These are phyloP conservation scores for Piscicola geometra DNA, from an alignment of 2,888 invertebrate genomes.

Conservation along the genomic window DNA sequence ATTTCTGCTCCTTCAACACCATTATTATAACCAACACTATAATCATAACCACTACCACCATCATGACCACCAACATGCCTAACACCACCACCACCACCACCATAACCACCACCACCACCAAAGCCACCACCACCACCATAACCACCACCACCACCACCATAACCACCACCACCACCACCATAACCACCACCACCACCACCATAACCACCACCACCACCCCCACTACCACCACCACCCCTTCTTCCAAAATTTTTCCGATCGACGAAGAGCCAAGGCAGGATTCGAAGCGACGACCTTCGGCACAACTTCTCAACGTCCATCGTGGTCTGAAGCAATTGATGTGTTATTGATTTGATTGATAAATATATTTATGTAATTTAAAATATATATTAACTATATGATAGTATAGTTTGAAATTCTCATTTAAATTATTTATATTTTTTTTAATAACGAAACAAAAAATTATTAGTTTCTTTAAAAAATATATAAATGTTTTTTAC, in stretches of 20 bases:
- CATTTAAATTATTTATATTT: too few relatives aligned
- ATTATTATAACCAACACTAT: too few relatives aligned
- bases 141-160: background rate
- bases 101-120: background rate
- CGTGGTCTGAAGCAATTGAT: background rate
- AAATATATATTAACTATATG: too few relatives aligned
- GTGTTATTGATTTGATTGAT: too few relatives aligned
- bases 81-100: background rate
- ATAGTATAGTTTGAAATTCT: too few relatives aligned
- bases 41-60: too few relatives aligned
- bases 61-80: too few relatives aligned
- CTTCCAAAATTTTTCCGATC: background rate
- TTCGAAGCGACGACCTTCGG: background rate
- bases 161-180: background rate
- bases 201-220: background rate
- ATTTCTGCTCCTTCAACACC: too few relatives aligned
- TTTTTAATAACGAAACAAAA: too few relatives aligned
- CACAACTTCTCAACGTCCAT: background rate
- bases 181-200: background rate
- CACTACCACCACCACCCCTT: background rate
- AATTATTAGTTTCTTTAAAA: too few relatives aligned
- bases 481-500: too few relatives aligned
- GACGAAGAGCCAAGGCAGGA: background rate
- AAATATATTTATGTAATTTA: too few relatives aligned
- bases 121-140: background rate